A percentile compares a stretch with the other conserved stretches of the same genome.
Evolutionary conservation across 2,797 vertebrate genomes (phyloP).

Genomic region (Phataginus tetradactyla): DNA sequence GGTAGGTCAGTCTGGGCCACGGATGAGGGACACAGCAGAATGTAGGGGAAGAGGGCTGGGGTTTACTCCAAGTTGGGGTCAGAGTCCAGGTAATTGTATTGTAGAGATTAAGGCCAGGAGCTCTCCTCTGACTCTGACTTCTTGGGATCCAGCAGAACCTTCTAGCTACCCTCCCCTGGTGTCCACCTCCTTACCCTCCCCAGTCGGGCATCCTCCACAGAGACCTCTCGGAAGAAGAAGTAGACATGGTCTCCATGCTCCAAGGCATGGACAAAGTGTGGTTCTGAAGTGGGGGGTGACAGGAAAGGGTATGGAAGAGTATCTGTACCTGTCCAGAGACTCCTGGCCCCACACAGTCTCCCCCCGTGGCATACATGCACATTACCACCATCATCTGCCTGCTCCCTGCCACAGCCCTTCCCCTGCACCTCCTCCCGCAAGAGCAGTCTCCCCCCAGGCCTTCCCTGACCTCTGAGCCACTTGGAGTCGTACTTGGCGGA

Average conservation of each 20-base stretch:
- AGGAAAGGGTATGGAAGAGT: not conserved
- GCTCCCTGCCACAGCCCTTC: not conserved
- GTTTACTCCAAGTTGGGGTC: not conserved
- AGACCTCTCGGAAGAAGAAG: conserved; percentile 97
- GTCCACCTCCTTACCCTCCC: conserved; percentile 90
- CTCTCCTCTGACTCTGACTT: not conserved
- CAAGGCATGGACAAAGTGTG: conserved; percentile 94
- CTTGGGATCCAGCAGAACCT: not conserved
- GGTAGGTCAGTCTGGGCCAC: not conserved
- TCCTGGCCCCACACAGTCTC: rapidly evolving
- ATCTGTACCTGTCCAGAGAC: not conserved
- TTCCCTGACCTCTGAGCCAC: conserved; percentile 93
- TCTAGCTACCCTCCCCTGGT: not conserved
- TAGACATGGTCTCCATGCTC: conserved; percentile 95
- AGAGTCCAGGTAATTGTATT: not conserved
- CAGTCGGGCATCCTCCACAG: conserved; percentile 94
- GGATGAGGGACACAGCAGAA: not conserved
- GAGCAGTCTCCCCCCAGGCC: not conserved
- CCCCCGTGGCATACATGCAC: not conserved
- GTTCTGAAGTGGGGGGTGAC: conserved; percentile 86
- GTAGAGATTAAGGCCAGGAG: not conserved
- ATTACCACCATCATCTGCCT: not conserved
- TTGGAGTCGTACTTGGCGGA: conserved; percentile 97
- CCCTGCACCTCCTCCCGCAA: not conserved
- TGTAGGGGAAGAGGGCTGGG: not conserved